These are phyloP conservation scores for Chironomus tentans DNA, from an alignment of 2,888 invertebrate species.

Conservation along the genomic window DNA sequence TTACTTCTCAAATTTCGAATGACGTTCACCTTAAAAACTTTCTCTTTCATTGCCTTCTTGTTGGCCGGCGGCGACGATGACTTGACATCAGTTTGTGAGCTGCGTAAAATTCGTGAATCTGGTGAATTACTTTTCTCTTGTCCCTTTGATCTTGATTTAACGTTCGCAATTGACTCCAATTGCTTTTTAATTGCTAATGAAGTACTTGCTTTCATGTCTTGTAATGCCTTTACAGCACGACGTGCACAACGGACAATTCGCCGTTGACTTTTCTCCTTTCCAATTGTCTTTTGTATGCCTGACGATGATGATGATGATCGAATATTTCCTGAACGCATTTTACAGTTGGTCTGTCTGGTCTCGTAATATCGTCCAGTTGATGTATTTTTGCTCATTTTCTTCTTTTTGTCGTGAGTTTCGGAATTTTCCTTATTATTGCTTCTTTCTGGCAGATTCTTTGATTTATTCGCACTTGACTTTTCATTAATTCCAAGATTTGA, in stretches of 20 bases:
- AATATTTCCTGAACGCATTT: neutral
- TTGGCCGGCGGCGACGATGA: neutral
- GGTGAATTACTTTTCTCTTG: neutral
- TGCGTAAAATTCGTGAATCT: neutral
- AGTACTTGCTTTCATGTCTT: neutral
- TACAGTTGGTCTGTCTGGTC: neutral
- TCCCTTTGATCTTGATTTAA: neutral
- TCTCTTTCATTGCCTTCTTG: neutral
- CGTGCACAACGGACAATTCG: neutral
- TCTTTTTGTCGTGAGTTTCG: neutral
- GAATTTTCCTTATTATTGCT: conserved; percentile 2
- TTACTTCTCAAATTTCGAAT: neutral
- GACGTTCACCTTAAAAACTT: neutral
- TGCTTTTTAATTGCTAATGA: neutral
- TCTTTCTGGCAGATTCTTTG: neutral
- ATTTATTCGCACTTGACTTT: neutral
- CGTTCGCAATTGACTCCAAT: neutral
- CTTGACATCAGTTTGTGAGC: neutral
- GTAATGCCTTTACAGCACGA: neutral
- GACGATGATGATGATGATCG: neutral
- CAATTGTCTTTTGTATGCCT: neutral
- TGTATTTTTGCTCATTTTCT: neutral
- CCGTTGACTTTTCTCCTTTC: neutral
- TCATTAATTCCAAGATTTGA: conserved; percentile 44
- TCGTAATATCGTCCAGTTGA: neutral